phyloP scores from a whole-genome alignment of 2,113 vertebrate genomes.

The Tragelaphus scriptus region DNA sequence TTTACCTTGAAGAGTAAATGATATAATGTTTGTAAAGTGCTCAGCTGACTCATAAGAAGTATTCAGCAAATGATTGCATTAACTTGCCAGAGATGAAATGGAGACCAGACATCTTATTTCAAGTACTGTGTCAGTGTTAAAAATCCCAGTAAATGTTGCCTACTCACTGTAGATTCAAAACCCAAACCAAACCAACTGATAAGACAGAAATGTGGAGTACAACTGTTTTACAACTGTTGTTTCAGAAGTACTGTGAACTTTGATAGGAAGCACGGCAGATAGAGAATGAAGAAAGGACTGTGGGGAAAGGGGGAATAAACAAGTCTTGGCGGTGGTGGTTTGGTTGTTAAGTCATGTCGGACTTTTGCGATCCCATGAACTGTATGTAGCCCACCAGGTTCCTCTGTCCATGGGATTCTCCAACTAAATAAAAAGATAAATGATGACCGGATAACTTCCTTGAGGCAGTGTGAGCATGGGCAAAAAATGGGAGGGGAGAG shows the following conservation, averaged over 20 bases:
- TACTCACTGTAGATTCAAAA: background rate
- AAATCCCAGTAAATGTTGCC: background rate
- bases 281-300: background rate
- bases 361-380: background rate
- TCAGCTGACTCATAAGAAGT: background rate
- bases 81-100: background rate
- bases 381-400: background rate
- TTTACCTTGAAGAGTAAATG: constrained; percentile 18
- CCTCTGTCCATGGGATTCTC: background rate
- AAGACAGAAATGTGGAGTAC: background rate
- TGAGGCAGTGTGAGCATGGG: background rate
- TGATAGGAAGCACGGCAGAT: background rate
- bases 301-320: background rate
- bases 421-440: background rate
- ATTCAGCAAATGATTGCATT: background rate
- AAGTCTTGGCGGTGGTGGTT: background rate
- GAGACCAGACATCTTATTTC: background rate
- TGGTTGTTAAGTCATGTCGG: background rate
- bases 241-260: background rate
- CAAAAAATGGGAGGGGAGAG: background rate
- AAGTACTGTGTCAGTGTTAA: background rate
- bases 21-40: background rate
- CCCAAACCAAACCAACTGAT: background rate
- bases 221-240: background rate
- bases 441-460: background rate